phyloP scores from a whole-genome alignment of 2,888 invertebrate species.

The Thyatira batis region DNA sequence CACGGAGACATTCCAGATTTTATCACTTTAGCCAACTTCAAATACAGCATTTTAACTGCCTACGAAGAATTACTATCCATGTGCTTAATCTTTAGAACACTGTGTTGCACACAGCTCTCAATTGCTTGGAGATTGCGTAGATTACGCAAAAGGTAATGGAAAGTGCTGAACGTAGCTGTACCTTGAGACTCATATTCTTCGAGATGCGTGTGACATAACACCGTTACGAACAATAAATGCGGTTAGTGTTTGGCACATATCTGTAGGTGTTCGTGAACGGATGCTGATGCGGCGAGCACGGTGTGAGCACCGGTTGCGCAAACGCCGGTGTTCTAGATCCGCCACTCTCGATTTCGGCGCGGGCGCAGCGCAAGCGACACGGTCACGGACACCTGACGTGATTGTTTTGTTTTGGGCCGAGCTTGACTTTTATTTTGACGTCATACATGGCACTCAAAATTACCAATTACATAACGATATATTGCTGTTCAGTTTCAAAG shows the following conservation, averaged over 20 bases:
- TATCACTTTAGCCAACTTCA: neutral
- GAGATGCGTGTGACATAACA: neutral
- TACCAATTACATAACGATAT: neutral
- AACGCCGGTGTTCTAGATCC: constrained; percentile 55
- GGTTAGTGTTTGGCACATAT: neutral
- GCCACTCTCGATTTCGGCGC: constrained; percentile 66
- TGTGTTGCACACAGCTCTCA: neutral
- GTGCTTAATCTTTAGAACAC: neutral
- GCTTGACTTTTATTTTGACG: constrained; percentile 1
- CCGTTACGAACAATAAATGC: neutral
- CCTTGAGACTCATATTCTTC: neutral
- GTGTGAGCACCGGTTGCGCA: constrained; percentile 35
- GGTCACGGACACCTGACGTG: constrained; percentile 64
- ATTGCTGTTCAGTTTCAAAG: neutral
- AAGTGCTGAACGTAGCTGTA: neutral
- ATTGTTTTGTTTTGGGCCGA: constrained; percentile 28
- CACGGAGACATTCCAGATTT: neutral
- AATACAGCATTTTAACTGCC: neutral
- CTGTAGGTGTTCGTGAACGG: neutral
- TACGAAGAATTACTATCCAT: neutral
- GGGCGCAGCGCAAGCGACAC: constrained; percentile 43
- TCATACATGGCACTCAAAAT: neutral
- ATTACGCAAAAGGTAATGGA: neutral
- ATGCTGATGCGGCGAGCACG: constrained; percentile 14
- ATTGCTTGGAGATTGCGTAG: neutral